A percentile compares a stretch with the other conserved stretches of the same genome.
Evolutionary conservation across 1,140 invertebrate genomes (phyloP).

Genomic region (Trypoxylus dichotomus): DNA sequence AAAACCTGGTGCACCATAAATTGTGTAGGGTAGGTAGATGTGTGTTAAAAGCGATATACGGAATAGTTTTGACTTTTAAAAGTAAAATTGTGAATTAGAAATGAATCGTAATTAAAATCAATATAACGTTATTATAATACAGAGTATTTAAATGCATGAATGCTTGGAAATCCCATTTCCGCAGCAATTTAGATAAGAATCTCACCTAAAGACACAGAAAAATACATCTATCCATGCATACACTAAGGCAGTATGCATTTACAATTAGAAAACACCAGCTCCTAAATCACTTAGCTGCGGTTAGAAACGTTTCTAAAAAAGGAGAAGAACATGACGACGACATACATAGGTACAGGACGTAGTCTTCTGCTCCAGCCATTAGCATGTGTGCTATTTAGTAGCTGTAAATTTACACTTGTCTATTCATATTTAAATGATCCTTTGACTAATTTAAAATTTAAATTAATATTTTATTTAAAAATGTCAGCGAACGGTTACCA

Average conservation of each 20-base stretch:
- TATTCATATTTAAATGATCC: not conserved
- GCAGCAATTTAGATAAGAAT: not conserved
- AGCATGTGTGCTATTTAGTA: not conserved
- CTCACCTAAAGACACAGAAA: not conserved
- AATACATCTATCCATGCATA: not conserved
- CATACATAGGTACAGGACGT: not conserved
- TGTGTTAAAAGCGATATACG: not conserved
- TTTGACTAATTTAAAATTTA: slow-evolving; percentile 11
- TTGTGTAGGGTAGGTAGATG: not conserved
- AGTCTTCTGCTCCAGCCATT: not conserved
- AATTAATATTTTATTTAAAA: slow-evolving; percentile 18
- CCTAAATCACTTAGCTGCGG: not conserved
- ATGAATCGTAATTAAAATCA: not conserved
- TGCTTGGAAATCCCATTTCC: not conserved
- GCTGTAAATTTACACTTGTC: not conserved
- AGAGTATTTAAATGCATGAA: not conserved
- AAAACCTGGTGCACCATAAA: not conserved
- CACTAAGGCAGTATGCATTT: not conserved
- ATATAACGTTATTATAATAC: not conserved
- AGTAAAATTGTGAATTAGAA: not conserved
- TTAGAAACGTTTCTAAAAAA: slow-evolving; percentile 3
- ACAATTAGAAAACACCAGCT: not conserved
- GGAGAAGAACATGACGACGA: not conserved
- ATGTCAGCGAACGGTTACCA: not conserved
- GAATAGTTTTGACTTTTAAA: not conserved